These are phyloP conservation scores for Cassiopea xamachana DNA, from an alignment of 30 jellyfish, hydroid and myxozoan genomes.

Conservation along the genomic window DNA sequence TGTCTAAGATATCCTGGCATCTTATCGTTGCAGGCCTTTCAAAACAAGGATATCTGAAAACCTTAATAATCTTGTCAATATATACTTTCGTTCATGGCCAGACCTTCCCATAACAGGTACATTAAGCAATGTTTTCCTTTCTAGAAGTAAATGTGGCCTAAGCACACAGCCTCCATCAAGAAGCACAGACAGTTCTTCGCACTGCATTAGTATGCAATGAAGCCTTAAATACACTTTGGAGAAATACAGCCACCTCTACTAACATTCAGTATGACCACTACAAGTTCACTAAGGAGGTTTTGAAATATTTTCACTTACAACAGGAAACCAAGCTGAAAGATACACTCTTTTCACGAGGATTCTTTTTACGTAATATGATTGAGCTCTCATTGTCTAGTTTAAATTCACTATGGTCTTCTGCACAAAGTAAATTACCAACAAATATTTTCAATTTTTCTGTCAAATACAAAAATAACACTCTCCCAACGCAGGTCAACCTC, in stretches of 20 bases:
- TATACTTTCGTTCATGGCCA: no score
- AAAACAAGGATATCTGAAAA: not conserved
- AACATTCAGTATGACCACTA: not conserved
- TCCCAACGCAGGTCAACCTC: not conserved
- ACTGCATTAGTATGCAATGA: not conserved
- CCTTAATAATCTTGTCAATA: no score
- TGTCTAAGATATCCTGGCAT: not conserved
- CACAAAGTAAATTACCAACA: not conserved
- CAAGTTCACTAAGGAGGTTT: not conserved
- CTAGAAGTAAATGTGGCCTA: no score
- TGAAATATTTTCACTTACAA: not conserved
- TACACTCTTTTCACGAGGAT: not conserved
- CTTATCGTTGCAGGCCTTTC: not conserved
- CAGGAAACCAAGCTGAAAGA: not conserved
- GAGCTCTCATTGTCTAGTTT: not conserved
- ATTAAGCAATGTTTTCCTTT: no score
- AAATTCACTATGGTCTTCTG: slow-evolving; percentile 1
- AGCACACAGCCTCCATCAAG: no score
- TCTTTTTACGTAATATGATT: not conserved
- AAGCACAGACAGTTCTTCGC: not conserved
- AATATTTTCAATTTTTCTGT: not conserved
- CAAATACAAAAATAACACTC: not conserved
- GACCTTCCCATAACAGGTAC: no score
- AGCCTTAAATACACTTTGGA: not conserved
- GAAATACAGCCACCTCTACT: not conserved